These are phyloP conservation scores for Lanius collurio DNA, from an alignment of 2,113 vertebrate species.

Conservation along the genomic window DNA sequence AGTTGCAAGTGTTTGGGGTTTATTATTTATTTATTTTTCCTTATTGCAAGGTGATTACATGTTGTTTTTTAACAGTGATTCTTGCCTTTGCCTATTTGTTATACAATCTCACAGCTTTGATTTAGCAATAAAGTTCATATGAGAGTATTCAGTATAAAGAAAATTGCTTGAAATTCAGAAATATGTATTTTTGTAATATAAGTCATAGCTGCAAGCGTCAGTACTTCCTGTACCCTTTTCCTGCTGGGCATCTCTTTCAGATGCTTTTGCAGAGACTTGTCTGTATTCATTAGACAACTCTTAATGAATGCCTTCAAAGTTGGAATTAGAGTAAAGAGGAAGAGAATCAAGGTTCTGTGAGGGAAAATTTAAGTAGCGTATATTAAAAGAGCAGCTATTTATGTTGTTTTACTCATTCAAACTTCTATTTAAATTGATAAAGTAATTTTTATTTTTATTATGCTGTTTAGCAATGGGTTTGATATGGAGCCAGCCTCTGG, in stretches of 20 bases:
- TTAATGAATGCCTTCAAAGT: slow-evolving; percentile 56
- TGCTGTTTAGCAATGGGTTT: slow-evolving; percentile 19
- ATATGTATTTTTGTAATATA: slow-evolving; percentile 1
- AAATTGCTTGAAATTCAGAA: slow-evolving; percentile 20
- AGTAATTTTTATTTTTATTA: slow-evolving; percentile 53
- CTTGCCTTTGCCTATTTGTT: background rate
- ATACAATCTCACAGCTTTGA: background rate
- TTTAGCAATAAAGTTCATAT: background rate
- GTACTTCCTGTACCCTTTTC: slow-evolving; percentile 45
- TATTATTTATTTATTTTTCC: background rate
- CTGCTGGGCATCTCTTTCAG: slow-evolving; percentile 55
- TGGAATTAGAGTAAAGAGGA: slow-evolving; percentile 44
- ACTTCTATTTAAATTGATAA: slow-evolving; percentile 54
- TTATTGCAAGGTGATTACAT: background rate
- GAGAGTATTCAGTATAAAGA: background rate
- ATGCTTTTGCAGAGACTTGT: slow-evolving; percentile 49
- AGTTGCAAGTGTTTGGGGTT: background rate
- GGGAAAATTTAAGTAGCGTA: background rate
- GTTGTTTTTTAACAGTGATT: background rate
- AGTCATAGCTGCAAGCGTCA: background rate
- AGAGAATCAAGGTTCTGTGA: slow-evolving; percentile 24
- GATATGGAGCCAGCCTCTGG: slow-evolving; percentile 35
- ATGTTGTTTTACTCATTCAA: slow-evolving; percentile 45
- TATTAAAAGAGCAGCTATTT: slow-evolving; percentile 36
- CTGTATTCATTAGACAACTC: slow-evolving; percentile 30